These are phyloP conservation scores for Matsumyia berberina DNA, from an alignment of 2,888 invertebrate genomes.

Conservation along the genomic window DNA sequence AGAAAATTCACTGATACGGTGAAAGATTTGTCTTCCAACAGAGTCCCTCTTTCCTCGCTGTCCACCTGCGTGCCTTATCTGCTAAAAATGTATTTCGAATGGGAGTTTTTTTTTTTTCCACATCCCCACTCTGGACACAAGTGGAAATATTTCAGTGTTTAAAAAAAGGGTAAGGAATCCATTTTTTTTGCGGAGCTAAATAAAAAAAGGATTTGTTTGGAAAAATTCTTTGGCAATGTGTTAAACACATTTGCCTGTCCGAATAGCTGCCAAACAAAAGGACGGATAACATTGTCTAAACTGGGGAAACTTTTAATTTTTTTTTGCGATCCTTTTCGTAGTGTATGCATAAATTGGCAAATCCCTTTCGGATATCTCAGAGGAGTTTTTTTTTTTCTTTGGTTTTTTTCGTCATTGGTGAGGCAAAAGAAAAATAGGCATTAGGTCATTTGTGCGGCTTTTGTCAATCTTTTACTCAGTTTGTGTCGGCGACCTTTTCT, in stretches of 20 bases:
- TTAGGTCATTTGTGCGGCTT: conserved; percentile 64
- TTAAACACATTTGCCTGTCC: conserved; percentile 74
- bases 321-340: conserved; percentile 11
- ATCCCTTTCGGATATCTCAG: conserved; percentile 61
- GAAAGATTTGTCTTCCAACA: conserved; percentile 19
- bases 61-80: conserved; percentile 62
- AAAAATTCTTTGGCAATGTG: conserved; percentile 70
- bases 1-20: conserved; percentile 30
- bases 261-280: conserved; percentile 68
- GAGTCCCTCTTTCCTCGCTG: conserved; percentile 4
- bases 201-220: conserved; percentile 62
- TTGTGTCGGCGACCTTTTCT: conserved; percentile 11
- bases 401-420: not conserved
- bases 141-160: conserved; percentile 51
- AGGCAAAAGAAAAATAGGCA: conserved; percentile 32
- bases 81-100: conserved; percentile 30
- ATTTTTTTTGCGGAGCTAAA: conserved; percentile 9
- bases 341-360: conserved; percentile 60
- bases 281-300: conserved; percentile 67
- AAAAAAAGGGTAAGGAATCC: conserved; percentile 30
- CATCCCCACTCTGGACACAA: conserved; percentile 12
- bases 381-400: conserved; percentile 48
- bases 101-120: conserved; percentile 30
- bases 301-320: conserved; percentile 51
- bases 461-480: conserved; percentile 50